Conservation (phyloP, 2,888 invertebrate species). For the Neoitamus cyanurus region DNA sequence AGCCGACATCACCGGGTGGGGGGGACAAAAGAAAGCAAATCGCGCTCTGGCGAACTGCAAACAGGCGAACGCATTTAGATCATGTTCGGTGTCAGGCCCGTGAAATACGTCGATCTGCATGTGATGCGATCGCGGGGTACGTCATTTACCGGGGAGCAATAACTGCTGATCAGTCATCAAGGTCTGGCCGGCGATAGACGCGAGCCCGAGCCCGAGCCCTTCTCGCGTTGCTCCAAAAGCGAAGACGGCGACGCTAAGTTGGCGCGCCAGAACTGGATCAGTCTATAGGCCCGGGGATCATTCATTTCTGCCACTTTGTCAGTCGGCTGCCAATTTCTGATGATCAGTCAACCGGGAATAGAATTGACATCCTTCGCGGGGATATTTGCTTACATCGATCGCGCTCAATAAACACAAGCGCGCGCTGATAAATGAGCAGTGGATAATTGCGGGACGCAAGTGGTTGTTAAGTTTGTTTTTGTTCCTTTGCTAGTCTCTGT, state of each 20-base stretch:
- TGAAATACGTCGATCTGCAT: constrained; percentile 32
- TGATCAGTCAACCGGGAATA: constrained; percentile 45
- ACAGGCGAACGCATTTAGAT: neutral
- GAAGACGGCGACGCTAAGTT: neutral
- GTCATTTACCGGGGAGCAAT: neutral
- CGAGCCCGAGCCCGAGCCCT: neutral
- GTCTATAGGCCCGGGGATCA: constrained; percentile 1
- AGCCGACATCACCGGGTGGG: neutral
- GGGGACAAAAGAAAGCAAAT: neutral
- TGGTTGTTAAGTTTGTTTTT: constrained; percentile 9
- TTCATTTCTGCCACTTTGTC: constrained; percentile 36
- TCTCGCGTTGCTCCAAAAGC: neutral
- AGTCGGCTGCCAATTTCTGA: constrained; percentile 40
- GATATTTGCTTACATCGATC: constrained; percentile 42
- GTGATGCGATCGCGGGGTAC: neutral
- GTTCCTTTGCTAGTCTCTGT: neutral
- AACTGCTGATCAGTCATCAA: constrained; percentile 19
- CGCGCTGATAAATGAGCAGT: constrained; percentile 20
- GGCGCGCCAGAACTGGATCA: constrained; percentile 13
- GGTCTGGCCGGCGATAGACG: constrained; percentile 13
- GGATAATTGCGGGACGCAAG: constrained; percentile 26
- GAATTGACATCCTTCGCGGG: constrained; percentile 28
- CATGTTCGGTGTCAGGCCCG: neutral
- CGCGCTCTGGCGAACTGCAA: neutral
- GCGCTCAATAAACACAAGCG: constrained; percentile 44